Evolutionary conservation across 92 coral and sea anemone species (phyloP), one percentile per base, ranked within the genome.

Genomic region (Diadumene lineata): DNA sequence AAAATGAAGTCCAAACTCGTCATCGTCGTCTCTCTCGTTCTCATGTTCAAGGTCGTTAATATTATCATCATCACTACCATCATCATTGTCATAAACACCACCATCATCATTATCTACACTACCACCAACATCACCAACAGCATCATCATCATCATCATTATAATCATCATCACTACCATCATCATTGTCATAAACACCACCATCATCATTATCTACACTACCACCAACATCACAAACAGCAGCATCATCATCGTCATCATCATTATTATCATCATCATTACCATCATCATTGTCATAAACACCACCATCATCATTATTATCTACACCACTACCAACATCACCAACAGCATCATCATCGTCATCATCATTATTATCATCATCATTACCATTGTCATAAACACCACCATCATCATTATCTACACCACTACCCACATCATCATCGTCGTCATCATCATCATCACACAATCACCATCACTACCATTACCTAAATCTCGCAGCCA

Each of bases 401-500:
- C 13, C 48, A 38, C 13, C 48, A 38, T 38, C 48, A 38, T 4
- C 48, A 38, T 38, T 13, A 38, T 38, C 48, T 4, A 4, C 6
- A 38, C 48, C 48, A 38, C 13, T 13, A 38, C 48, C 48, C 6
- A 23, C 26, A 57, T 3, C 31, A 57, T 10, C 4, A 57, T 6
- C 27, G 17, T 28, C 64, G 7, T 57, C n/a, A 57, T 57, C 17
- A 57, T 28, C 26, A n/a, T n/a, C n/a, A n/a, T n/a, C n/a, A n/a
- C n/a, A n/a, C n/a, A n/a, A n/a, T n/a, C n/a, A n/a, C n/a, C n/a
- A n/a, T n/a, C n/a, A n/a, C n/a, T n/a, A n/a, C n/a, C n/a, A n/a
- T n/a, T 73, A 73, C 78, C 78, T 9, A 57, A 29, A 18, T 73
- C 31, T 31, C 68, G 38, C 1, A 62, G 43, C 68, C 68, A 62